Conservation (phyloP, 2,888 invertebrate species). For the Thelaira solivaga region DNA sequence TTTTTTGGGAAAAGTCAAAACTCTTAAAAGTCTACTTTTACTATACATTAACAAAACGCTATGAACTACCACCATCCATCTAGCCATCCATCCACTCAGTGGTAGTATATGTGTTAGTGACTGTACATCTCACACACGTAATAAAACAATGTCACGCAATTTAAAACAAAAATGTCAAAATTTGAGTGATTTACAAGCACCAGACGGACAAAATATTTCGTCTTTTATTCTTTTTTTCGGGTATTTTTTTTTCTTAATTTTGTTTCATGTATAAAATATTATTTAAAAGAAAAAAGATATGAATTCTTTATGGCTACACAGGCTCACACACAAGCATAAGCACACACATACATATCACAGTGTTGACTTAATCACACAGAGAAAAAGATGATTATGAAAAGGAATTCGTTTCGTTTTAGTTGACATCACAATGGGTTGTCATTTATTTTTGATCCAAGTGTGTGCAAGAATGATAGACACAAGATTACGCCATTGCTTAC, state of each 20-base stretch:
- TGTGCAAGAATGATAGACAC: no score
- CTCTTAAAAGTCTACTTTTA: slow-evolving; percentile 25
- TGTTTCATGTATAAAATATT: slow-evolving; percentile 47
- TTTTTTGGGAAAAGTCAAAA: slow-evolving; percentile 5
- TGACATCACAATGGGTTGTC: slow-evolving; percentile 61
- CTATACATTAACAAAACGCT: background rate
- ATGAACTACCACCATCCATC: background rate
- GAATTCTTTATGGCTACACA: slow-evolving; percentile 3
- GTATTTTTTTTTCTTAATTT: slow-evolving; percentile 14
- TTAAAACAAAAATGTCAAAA: slow-evolving; percentile 76
- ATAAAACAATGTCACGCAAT: slow-evolving; percentile 78
- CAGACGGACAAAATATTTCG: slow-evolving; percentile 64
- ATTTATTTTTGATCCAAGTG: background rate
- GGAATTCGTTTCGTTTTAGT: slow-evolving; percentile 51
- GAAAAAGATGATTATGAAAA: slow-evolving; percentile 36
- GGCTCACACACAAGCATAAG: background rate
- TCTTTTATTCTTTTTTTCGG: slow-evolving; percentile 11
- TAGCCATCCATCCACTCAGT: slow-evolving; percentile 5
- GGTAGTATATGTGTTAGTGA: slow-evolving; percentile 37
- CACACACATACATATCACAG: background rate
- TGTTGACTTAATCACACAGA: slow-evolving; percentile 42
- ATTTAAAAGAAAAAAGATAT: slow-evolving; percentile 39
- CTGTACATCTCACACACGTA: slow-evolving; percentile 67
- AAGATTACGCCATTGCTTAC: no score
- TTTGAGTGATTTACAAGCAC: slow-evolving; percentile 77